Conservation (phyloP, 2,888 invertebrate genomes). For the Scrobipalpa atriplicella region DNA sequence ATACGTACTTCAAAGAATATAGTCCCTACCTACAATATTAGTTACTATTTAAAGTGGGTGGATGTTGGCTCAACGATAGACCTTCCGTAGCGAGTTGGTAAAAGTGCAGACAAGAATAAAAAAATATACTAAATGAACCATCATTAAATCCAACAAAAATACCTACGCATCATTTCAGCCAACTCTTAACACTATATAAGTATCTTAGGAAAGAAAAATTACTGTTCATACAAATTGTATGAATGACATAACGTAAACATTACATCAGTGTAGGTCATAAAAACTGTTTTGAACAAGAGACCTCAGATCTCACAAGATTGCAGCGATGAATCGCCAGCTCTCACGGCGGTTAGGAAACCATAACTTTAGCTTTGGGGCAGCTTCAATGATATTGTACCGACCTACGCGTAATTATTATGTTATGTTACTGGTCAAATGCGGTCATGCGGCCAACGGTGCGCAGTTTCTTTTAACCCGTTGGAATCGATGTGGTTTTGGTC, state of each 20-base stretch:
- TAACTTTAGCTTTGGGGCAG: neutral
- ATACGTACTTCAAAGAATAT: no score
- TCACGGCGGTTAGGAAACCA: neutral
- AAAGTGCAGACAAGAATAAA: no score
- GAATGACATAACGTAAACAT: slow-evolving; percentile 18
- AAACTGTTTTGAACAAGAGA: neutral
- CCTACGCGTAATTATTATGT: neutral
- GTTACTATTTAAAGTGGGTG: no score
- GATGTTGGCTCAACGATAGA: no score
- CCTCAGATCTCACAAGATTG: slow-evolving; percentile 17
- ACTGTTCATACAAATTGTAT: neutral
- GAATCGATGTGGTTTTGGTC: no score
- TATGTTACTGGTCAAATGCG: neutral
- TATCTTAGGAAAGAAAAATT: no score
- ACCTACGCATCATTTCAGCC: no score
- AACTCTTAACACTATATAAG: no score
- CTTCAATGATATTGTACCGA: neutral
- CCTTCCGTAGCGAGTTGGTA: no score
- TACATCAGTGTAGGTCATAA: slow-evolving; percentile 11
- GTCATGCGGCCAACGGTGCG: slow-evolving; percentile 15
- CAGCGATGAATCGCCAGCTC: neutral
- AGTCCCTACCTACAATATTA: no score
- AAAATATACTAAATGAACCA: no score
- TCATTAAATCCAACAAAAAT: no score
- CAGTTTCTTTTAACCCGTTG: neutral